Base-by-base conservation (phyloP, 2,797 vertebrate genomes). In the Bovichtus diacanthus region DNA sequence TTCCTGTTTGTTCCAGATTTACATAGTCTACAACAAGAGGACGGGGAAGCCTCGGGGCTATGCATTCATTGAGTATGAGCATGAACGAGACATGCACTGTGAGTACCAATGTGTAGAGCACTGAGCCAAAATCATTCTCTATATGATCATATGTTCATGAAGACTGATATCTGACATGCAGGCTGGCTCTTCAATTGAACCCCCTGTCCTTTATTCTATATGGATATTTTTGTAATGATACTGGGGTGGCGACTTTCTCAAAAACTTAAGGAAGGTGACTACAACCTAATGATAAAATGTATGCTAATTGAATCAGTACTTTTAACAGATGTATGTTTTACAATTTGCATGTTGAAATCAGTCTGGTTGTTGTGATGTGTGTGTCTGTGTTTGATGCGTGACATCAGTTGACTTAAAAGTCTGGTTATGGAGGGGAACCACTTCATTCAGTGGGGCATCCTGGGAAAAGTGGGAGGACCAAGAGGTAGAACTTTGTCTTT, bases 51-150 rank as follows among this genome's bases (percentile, higher is more conserved):
- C 98, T 13, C 95, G 97, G 0, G 98, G 98, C 81, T 99, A 98
- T 41, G 97, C 98, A 12, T 99, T 99, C 95, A 99, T 99, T 11
- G 98, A 99, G 90, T 99, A 99, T 1, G 97, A 98, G 75, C 98
- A 98, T 18, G 97, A 99, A 80, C 95, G 97, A 31, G 97, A 99
- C 87, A 99, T 99, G 97, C 97, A 99, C 92, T 99, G 97, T 99
- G 94, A 98, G 98, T 99, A 94, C 69, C 70, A n/a, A 6, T 1
- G 2, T 1, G 2, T 2, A 38, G 4, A 13, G 5, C 43, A 10
- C 27, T 41, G 18, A 56, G 3, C 23, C 27, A n/a, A 51, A 27
- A 18, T 9, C 39, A 19, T 23, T 34, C 1, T 55, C 0, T 51
- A 9, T 49, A 5, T 65, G 39, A 58, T 68, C n/a, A 38, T 53